Percentiles rank a stretch among this genome's conserved stretches.
These are phyloP conservation scores for Hylyphantes graminicola DNA, from an alignment of 1,140 invertebrate genomes.

Conservation along the genomic window DNA sequence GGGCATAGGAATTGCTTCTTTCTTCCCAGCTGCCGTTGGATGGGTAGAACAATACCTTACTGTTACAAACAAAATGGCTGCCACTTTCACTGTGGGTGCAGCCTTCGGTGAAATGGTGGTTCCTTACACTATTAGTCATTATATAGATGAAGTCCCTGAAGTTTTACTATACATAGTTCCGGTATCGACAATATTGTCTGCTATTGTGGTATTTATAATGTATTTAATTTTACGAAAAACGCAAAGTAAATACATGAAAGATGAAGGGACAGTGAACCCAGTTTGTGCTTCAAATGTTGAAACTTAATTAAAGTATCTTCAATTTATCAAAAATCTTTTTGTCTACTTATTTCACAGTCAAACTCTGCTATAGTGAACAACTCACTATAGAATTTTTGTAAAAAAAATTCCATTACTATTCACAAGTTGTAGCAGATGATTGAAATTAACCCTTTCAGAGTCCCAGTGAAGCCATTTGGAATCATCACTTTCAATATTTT, in stretches of 20 bases:
- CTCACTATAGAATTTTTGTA: too few species aligned
- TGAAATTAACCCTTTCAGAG: too few species aligned
- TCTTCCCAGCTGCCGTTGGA: conserved; percentile 70
- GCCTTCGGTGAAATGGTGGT: conserved; percentile 70
- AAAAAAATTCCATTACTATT: too few species aligned
- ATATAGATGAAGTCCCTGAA: conserved; percentile 66
- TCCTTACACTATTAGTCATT: conserved; percentile 66
- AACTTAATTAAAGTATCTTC: not conserved
- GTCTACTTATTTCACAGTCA: too few species aligned
- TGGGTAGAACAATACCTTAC: conserved; percentile 71
- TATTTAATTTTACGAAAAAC: conserved; percentile 47
- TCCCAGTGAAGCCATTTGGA: too few species aligned
- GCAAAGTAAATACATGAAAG: conserved; percentile 18
- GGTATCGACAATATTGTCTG: conserved; percentile 62
- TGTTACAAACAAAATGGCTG: conserved; percentile 70
- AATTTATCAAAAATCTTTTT: too few species aligned
- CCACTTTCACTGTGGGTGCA: conserved; percentile 70
- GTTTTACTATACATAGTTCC: conserved; percentile 67
- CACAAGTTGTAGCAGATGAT: too few species aligned
- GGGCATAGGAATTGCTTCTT: conserved; percentile 71
- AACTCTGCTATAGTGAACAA: too few species aligned
- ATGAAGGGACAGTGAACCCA: conserved; percentile 24
- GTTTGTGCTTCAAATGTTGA: not conserved
- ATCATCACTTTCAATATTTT: too few species aligned
- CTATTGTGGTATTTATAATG: conserved; percentile 64